Evolutionary conservation across 2,797 vertebrate species (phyloP).

Genomic region (Lacerta agilis): DNA sequence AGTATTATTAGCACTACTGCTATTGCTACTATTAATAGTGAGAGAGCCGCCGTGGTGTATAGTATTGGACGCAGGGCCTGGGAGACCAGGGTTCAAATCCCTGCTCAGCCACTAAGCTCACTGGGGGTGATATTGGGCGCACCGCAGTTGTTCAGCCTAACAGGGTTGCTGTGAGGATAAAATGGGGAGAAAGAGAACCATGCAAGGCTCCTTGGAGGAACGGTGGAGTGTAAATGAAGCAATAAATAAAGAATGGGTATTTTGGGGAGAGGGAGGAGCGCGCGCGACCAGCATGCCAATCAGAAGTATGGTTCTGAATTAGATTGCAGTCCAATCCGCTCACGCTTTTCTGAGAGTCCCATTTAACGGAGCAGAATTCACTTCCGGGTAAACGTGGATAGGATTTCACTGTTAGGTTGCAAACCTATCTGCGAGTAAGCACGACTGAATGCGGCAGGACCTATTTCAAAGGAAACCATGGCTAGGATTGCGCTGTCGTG

Average conservation of each 20-base stretch:
- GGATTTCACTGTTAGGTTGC: neutral
- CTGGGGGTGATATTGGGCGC: too few species aligned
- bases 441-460: neutral
- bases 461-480: neutral
- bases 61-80: neutral
- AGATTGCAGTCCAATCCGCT: neutral
- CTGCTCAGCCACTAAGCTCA: too few species aligned
- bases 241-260: neutral
- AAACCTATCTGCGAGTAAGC: neutral
- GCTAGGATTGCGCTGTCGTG: too few species aligned
- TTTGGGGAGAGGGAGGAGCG: too few species aligned
- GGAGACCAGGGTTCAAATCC: too few species aligned
- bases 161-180: neutral
- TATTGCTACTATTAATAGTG: too few species aligned
- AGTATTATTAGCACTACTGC: neutral
- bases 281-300: too few species aligned
- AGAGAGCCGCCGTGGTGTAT: neutral
- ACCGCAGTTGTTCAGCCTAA: neutral
- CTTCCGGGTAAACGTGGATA: neutral
- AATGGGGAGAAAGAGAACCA: neutral
- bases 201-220: too few species aligned
- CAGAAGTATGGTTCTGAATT: too few species aligned
- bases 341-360: neutral
- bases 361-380: too few species aligned
- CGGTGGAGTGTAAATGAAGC: neutral